Evolutionary conservation across 1,140 invertebrate species (phyloP).

Genomic region (Apis dorsata): DNA sequence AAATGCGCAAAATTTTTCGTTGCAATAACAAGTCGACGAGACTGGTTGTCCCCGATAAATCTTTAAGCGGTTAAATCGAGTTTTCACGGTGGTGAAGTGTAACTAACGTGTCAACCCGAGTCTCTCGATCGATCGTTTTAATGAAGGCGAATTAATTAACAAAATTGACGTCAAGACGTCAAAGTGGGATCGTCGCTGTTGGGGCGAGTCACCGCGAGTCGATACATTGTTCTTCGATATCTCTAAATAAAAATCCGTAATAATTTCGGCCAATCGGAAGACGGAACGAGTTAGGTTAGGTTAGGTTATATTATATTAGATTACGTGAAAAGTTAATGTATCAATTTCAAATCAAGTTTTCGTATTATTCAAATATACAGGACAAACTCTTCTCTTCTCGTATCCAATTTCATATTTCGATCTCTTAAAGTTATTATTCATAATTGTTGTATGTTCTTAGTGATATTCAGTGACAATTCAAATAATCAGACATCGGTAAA

Average conservation of each 20-base stretch:
- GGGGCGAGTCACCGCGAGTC: slow-evolving; percentile 3
- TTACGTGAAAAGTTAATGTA: background rate
- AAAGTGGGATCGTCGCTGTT: too few relatives aligned
- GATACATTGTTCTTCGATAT: slow-evolving; percentile 46
- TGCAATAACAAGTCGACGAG: background rate
- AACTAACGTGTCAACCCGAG: background rate
- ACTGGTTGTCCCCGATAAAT: background rate
- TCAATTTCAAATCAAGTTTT: slow-evolving; percentile 2
- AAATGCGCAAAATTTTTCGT: background rate
- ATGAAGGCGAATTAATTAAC: slow-evolving; percentile 59
- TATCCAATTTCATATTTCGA: too few relatives aligned
- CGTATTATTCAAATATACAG: background rate
- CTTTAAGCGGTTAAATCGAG: slow-evolving; percentile 8
- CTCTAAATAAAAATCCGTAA: slow-evolving; percentile 49
- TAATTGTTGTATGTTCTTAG: too few relatives aligned
- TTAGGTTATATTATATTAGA: too few relatives aligned
- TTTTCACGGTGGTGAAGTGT: background rate
- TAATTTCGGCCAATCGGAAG: slow-evolving; percentile 47
- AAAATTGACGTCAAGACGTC: slow-evolving; percentile 54
- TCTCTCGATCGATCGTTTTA: slow-evolving; percentile 8
- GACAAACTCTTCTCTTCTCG: background rate
- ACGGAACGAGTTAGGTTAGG: background rate
- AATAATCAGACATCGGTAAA: too few relatives aligned
- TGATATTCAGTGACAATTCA: too few relatives aligned
- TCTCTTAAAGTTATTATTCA: too few relatives aligned